phyloP scores from a whole-genome alignment of 2,888 invertebrate species.

The Diabrotica balteata region DNA sequence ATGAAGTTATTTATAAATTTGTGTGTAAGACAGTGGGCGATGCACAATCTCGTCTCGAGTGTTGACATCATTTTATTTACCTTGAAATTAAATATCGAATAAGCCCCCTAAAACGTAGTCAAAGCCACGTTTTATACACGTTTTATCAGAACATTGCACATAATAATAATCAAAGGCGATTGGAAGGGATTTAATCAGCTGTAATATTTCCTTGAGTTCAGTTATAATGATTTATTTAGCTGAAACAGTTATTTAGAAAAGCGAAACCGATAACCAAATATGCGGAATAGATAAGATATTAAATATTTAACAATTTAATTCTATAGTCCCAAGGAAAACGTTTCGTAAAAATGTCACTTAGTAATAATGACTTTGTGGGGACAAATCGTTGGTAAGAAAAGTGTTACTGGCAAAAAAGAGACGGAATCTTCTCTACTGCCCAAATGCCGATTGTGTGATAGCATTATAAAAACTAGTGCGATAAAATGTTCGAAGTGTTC shows the following conservation, averaged over 20 bases:
- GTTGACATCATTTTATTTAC: no score
- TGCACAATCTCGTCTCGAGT: no score
- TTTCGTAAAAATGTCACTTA: slow-evolving; percentile 13
- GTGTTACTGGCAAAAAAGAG: slow-evolving; percentile 4
- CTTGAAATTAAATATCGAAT: no score
- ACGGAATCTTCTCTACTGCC: slow-evolving; percentile 3
- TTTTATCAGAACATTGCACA: neutral
- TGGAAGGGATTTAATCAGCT: no score
- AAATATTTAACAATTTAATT: slow-evolving; percentile 1
- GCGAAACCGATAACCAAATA: slow-evolving; percentile 16
- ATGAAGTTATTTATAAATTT: no score
- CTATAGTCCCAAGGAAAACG: no score
- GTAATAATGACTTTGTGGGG: slow-evolving; percentile 34
- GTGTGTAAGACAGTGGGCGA: no score
- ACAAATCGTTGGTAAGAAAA: slow-evolving; percentile 25
- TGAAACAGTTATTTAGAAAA: neutral
- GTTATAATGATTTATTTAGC: no score
- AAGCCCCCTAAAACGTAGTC: no score
- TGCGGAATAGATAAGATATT: slow-evolving; percentile 24
- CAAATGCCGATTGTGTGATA: slow-evolving; percentile 39
- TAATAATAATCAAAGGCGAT: no score
- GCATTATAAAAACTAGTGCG: slow-evolving; percentile 40
- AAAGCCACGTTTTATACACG: neutral
- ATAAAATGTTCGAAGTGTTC: slow-evolving; percentile 42
- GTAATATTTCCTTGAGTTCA: no score